These are phyloP conservation scores for Malurus elegans DNA, from an alignment of 2,113 vertebrate species.

Conservation along the genomic window DNA sequence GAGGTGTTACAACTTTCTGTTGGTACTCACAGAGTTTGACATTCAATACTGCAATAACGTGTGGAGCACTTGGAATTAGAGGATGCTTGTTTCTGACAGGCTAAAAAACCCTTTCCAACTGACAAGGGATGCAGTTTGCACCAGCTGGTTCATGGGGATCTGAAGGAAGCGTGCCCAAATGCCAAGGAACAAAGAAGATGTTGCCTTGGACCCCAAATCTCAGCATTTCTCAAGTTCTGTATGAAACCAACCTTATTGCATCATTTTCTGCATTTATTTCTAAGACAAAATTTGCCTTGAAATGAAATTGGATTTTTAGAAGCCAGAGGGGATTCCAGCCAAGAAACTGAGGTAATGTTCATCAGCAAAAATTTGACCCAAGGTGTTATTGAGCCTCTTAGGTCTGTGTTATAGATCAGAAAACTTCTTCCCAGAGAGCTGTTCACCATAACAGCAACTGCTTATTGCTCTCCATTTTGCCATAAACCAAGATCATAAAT, in stretches of 20 bases:
- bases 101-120: rapidly evolving
- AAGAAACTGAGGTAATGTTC: background rate
- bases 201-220: background rate
- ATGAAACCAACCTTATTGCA: background rate
- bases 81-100: background rate
- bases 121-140: background rate
- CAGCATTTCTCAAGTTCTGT: background rate
- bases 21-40: background rate
- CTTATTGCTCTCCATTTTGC: background rate
- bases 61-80: background rate
- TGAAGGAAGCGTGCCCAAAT: background rate
- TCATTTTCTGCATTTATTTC: background rate
- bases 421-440: constrained; percentile 6
- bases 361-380: constrained; percentile 18
- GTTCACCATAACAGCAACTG: background rate
- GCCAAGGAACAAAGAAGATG: background rate
- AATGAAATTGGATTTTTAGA: background rate
- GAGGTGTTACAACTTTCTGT: background rate
- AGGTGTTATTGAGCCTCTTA: background rate
- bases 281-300: background rate
- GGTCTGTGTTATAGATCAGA: background rate
- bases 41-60: background rate
- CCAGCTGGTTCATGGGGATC: background rate
- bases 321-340: background rate
- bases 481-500: background rate